Base-by-base conservation (phyloP, 2,888 invertebrate species). In the Diabrotica balteata region DNA sequence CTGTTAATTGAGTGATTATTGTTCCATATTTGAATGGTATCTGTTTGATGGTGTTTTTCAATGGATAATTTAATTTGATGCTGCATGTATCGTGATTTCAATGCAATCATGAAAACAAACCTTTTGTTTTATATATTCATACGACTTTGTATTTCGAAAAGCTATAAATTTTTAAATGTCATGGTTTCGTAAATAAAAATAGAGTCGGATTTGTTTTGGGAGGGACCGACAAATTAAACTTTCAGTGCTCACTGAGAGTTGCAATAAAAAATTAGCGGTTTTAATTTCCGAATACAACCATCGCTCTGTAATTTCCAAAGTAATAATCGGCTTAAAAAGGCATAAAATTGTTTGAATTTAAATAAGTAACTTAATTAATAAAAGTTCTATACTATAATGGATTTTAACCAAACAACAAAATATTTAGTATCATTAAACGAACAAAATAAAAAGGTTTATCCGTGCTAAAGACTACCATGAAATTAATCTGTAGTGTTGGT, bases 11-110 rank as follows among this genome's bases (percentile, higher is more conserved):
- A 43, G 42, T 42, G 42, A 32, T 43, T 32, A 32, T 32, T 52
- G 53, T n/a, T 10, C 53, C 53, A 42, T 53, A 53, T 53, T 42
- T 43, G 43, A 11, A 42, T 53, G 11, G 42, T 42, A 53, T 53
- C 43, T 53, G 42, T 53, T 53, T 53, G 53, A 53, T 42, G 32
- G 8, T 42, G 32, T 53, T 55, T 55, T 55, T 55, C 17, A 55
- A 55, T 11, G 8, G 55, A 4, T 55, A 55, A 55, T 44, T 55
- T 43, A 32, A 55, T 55, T 43, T 44, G 8, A 55, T 44, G 44
- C 55, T 11, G 54, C 55, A 55, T 43, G 55, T 55, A 8, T 10
- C 42, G 55, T 44, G n/a, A 45, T 55, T 45, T 55, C 1, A 44
- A 55, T 55, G 55, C 10, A 55, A 55, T 45, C 55, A 55, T 44